These are phyloP conservation scores for Rhea pennata DNA, from an alignment of 2,113 vertebrate genomes.

Conservation along the genomic window DNA sequence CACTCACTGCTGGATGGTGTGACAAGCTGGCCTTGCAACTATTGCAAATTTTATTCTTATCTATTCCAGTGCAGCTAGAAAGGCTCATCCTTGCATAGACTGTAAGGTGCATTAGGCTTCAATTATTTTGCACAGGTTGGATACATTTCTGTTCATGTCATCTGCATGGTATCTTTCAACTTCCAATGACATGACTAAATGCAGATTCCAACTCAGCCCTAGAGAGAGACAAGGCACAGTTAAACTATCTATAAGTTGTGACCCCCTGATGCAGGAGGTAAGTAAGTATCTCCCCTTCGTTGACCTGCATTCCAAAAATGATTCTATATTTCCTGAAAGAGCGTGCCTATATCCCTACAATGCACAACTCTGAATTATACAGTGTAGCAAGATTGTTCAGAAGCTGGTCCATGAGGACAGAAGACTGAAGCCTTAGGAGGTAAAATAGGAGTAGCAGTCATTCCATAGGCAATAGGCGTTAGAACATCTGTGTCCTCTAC, in stretches of 20 bases:
- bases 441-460: not conserved
- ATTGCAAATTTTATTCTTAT: not conserved
- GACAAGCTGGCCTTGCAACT: not conserved
- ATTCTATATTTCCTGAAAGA: not conserved
- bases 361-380: not conserved
- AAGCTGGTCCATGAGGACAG: not conserved
- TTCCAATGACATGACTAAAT: not conserved
- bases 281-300: not conserved
- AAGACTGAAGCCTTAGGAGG: not conserved
- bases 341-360: not conserved
- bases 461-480: not conserved
- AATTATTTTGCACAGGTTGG: not conserved
- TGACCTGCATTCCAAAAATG: not conserved
- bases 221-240: not conserved
- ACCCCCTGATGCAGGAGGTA: not conserved
- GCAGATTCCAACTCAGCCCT: not conserved
- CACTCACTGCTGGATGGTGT: not conserved
- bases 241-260: not conserved
- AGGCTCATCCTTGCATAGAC: not conserved
- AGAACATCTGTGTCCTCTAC: not conserved
- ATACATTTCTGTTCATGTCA: not conserved
- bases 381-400: not conserved
- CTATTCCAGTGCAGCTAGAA: not conserved
- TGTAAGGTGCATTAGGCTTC: not conserved
- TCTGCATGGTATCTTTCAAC: not conserved